These are phyloP conservation scores for Sakesphorus luctuosus DNA, from an alignment of 2,113 vertebrate species.

Conservation along the genomic window DNA sequence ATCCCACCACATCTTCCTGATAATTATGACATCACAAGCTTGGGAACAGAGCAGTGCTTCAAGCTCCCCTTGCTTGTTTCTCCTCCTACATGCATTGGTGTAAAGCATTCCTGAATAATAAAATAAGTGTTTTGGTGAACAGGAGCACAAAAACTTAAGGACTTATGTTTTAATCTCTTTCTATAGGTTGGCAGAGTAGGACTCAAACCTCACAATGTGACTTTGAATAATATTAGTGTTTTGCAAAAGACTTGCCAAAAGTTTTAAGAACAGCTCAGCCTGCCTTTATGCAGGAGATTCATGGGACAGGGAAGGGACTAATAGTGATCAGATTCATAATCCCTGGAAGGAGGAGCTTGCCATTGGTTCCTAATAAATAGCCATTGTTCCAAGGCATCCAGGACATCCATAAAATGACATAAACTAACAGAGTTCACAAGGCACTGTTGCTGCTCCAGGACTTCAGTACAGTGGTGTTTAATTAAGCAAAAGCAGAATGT, in stretches of 20 bases:
- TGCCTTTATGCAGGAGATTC: not conserved
- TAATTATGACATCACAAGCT: accelerated
- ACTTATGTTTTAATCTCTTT: not conserved
- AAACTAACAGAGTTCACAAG: accelerated
- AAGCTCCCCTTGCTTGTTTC: not conserved
- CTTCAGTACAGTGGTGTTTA: not conserved
- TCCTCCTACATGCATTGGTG: not conserved
- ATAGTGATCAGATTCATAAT: not conserved
- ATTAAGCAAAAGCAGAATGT: not conserved
- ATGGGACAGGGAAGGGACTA: not conserved
- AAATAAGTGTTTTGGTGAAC: not conserved
- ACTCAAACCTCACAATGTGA: not conserved
- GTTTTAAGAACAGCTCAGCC: not conserved
- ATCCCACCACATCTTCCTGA: not conserved
- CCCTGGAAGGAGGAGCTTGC: not conserved
- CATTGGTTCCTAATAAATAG: not conserved
- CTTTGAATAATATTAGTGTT: not conserved
- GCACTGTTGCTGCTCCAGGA: not conserved
- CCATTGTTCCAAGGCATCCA: not conserved
- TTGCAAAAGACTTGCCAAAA: not conserved
- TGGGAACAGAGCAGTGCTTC: not conserved
- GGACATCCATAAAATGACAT: not conserved
- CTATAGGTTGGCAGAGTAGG: not conserved
- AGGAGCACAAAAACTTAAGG: not conserved
- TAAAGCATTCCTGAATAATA: not conserved